Evolutionary conservation across 2,797 vertebrate genomes (phyloP).

Genomic region (Channallabes apus): DNA sequence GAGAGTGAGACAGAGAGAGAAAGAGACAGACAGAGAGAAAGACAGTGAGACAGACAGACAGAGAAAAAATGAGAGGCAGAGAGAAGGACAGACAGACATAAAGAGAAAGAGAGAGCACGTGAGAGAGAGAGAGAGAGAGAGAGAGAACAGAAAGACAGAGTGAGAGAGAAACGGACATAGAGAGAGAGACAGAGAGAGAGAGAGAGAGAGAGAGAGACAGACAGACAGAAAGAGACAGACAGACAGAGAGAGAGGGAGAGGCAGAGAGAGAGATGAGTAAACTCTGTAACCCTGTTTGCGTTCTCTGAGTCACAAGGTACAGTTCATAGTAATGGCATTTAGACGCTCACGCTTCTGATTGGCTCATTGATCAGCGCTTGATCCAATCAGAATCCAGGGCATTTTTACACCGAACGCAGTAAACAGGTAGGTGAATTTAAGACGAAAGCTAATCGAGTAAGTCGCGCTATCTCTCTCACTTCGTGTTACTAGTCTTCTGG

Average conservation of each 20-base stretch:
- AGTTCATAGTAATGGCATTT: constrained; percentile 16
- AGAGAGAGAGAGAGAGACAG: no score
- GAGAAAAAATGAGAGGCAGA: no score
- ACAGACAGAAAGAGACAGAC: no score
- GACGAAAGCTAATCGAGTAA: not conserved
- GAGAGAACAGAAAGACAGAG: not conserved
- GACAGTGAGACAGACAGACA: no score
- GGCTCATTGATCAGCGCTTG: constrained; percentile 52
- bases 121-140: not conserved
- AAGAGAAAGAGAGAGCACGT: no score
- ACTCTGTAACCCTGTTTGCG: not conserved
- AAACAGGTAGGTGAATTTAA: constrained; percentile 35
- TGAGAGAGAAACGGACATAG: not conserved
- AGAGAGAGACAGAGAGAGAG: constrained; percentile 15
- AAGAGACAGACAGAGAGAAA: no score
- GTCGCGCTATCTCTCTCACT: not conserved
- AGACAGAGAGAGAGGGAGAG: not conserved
- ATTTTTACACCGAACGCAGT: constrained; percentile 48
- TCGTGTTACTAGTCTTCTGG: not conserved
- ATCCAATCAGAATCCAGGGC: constrained; percentile 63
- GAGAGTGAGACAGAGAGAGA: no score
- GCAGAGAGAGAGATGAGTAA: not conserved
- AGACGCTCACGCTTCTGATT: constrained; percentile 66
- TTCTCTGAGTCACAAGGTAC: no score
- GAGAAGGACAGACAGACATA: no score